Conservation (phyloP, 2,797 vertebrate genomes). For the Hephaestus fuliginosus region DNA sequence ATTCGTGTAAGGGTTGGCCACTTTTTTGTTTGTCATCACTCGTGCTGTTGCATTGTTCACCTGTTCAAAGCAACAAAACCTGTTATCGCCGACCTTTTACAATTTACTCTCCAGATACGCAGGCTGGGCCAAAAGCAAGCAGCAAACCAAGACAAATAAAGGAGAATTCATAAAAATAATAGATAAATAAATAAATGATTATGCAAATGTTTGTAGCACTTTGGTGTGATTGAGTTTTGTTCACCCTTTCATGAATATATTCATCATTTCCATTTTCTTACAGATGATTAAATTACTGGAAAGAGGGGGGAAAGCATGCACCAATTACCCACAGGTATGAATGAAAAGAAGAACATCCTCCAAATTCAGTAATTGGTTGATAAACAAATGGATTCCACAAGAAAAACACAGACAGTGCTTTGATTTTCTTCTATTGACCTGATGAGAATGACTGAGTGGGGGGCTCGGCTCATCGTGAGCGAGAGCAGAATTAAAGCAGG, state of each 20-base stretch:
- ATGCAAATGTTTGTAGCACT: conserved; percentile 60
- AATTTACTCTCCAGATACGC: background rate
- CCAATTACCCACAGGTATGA: conserved; percentile 72
- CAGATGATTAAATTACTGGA: conserved; percentile 64
- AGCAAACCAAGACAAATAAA: conserved; percentile 50
- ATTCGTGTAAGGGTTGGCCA: conserved; percentile 93
- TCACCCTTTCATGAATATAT: conserved; percentile 63
- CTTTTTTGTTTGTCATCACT: conserved; percentile 99
- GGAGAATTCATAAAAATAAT: conserved; percentile 37
- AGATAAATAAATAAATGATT: conserved; percentile 48
- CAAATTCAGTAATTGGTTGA: conserved; percentile 65
- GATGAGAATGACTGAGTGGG: conserved; percentile 64
- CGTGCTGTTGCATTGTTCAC: conserved; percentile 97
- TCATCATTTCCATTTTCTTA: conserved; percentile 60
- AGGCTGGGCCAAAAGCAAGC: conserved; percentile 43
- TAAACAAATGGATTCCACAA: conserved; percentile 72
- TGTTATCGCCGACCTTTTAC: conserved; percentile 14
- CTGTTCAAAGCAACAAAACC: conserved; percentile 78
- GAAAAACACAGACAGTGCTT: conserved; percentile 65
- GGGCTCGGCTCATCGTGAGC: conserved; percentile 45
- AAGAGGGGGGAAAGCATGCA: conserved; percentile 68
- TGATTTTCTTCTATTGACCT: conserved; percentile 74
- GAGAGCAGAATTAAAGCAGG: conserved; percentile 65
- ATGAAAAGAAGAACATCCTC: conserved; percentile 46
- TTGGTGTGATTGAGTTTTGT: conserved; percentile 49